These are phyloP conservation scores for Hestina assimilis DNA, from an alignment of 1,140 invertebrate genomes.

Conservation along the genomic window DNA sequence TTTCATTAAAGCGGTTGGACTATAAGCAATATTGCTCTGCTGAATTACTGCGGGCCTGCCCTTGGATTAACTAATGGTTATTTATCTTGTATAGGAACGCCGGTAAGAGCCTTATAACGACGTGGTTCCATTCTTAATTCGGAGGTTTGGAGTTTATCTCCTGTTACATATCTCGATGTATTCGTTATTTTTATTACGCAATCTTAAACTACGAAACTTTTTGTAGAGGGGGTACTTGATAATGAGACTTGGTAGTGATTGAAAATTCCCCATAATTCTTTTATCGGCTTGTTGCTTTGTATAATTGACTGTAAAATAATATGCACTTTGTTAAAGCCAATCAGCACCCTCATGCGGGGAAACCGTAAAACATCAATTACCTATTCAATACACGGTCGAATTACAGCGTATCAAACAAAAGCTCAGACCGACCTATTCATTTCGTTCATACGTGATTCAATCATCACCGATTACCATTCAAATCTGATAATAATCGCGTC, in stretches of 20 bases:
- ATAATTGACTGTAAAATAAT: constrained; percentile 35
- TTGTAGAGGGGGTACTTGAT: too few relatives aligned
- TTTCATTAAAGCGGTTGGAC: constrained; percentile 74
- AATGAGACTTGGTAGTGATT: too few relatives aligned
- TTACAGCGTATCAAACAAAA: constrained; percentile 43
- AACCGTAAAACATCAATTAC: constrained; percentile 44
- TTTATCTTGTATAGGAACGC: constrained; percentile 70
- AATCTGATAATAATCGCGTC: constrained; percentile 50
- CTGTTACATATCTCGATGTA: constrained; percentile 5
- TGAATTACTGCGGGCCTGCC: constrained; percentile 65
- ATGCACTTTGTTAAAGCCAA: constrained; percentile 46
- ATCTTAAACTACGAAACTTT: too few relatives aligned
- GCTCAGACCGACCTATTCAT: constrained; percentile 41
- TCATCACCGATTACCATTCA: constrained; percentile 52
- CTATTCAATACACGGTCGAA: constrained; percentile 31
- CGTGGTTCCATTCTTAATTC: constrained; percentile 56
- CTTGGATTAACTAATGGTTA: constrained; percentile 74
- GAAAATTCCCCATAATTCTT: too few relatives aligned
- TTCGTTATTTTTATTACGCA: too few relatives aligned
- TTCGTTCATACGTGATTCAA: constrained; percentile 54
- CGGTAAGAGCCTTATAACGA: constrained; percentile 43
- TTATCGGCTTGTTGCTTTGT: constrained; percentile 1
- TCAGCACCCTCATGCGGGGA: constrained; percentile 34
- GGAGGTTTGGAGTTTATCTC: constrained; percentile 14
- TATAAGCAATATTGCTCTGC: constrained; percentile 62